Evolutionary conservation across 1,140 invertebrate species (phyloP), one percentile per base, ranked within the genome.

Genomic region (Drosophila paulistorum): DNA sequence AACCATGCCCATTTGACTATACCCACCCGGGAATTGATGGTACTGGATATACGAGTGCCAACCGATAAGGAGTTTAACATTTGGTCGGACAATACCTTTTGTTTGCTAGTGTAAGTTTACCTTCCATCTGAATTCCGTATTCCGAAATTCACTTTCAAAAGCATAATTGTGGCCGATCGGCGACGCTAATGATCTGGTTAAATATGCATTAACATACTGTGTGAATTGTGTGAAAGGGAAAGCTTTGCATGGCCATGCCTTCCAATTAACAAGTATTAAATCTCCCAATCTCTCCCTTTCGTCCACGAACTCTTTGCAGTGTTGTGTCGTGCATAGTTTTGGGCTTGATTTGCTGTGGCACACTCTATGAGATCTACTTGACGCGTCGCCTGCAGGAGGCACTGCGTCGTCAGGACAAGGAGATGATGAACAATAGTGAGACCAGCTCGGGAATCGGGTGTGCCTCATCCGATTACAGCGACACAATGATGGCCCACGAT

Each of bases 71-170:
- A 92, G 63, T 97, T 96, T 79, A 92, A 94, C 61, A 94, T 96
- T 77, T 94, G 93, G 71, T 73, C 93, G 9, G 96, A 97, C 84
- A 93, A 93, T 1, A 95, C 95, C 1, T 97, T 97, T 92, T 95
- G 94, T 91, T 93, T 94, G 48, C 82, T 97, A 41, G 92, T 95
- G 96, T 97, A 92, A 95, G 94, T 83, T 7, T 58, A 1, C 26
- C 7, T 1, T 1, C 10, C 26, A 57, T 42, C 55, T 7, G 10
- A 59, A 30, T 17, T 37, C 35, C 41, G 6, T 39, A 39, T 35
- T 81, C 68, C 14, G 14, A 60, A 71, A 68, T 64, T 72, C 54
- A 72, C 66, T 78, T 75, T 74, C 58, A 77, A 73, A 65, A 58
- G 13, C 45, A 3, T 41, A 30, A 17, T 66, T 33, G 30, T 10